Evolutionary conservation across 1,140 invertebrate genomes (phyloP).

Genomic region (Popillia japonica): DNA sequence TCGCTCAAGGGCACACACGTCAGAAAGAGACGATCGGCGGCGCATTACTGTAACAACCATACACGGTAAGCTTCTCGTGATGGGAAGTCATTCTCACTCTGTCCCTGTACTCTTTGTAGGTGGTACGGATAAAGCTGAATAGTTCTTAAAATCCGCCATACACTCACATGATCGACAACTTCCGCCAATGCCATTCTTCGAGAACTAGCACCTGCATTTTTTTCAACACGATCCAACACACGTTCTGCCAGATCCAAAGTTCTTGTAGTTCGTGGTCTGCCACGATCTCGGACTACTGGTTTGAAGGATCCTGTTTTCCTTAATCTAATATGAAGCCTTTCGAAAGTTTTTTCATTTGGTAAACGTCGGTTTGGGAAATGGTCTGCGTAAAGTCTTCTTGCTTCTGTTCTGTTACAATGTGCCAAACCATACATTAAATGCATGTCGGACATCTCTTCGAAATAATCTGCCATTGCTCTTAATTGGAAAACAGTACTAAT

Average conservation of each 20-base stretch:
- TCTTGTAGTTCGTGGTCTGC: too few species aligned
- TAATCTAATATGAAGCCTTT: conserved; percentile 36
- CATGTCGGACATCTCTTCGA: conserved; percentile 35
- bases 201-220: too few species aligned
- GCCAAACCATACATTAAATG: conserved; percentile 34
- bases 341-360: conserved; percentile 27
- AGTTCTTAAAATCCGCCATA: too few species aligned
- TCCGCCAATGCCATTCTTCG: too few species aligned
- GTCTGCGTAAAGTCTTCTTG: conserved; percentile 35
- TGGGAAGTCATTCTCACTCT: too few species aligned
- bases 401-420: conserved; percentile 4
- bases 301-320: conserved; percentile 30
- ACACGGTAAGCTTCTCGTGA: too few species aligned
- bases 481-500: too few species aligned
- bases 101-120: too few species aligned
- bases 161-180: background rate
- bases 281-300: background rate
- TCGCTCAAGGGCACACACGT: background rate
- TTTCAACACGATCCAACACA: conserved; percentile 7
- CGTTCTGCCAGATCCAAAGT: background rate
- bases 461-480: conserved; percentile 1
- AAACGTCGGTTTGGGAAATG: background rate
- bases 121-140: too few species aligned
- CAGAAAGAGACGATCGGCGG: too few species aligned
- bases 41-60: too few species aligned